Percentiles rank a stretch among this genome's conserved stretches.
Conservation (phyloP, 1,140 invertebrate genomes). For the Dreissena polymorpha region DNA sequence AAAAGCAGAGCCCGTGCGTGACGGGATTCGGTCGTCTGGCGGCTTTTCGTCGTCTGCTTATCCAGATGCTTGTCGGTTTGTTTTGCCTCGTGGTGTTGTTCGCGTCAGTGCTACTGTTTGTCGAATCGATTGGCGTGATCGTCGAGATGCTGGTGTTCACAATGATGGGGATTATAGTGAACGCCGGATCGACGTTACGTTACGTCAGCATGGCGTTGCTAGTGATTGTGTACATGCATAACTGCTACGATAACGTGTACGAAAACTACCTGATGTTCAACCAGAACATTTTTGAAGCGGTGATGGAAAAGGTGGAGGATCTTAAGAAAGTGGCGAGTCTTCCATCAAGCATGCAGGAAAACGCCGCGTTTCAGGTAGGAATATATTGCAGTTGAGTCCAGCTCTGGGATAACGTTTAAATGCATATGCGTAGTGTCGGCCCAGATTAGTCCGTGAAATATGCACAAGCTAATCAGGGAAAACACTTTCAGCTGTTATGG, state of each 20-base stretch:
- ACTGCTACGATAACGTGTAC: constrained; percentile 78
- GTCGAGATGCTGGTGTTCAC: constrained; percentile 77
- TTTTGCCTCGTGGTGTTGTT: constrained; percentile 74
- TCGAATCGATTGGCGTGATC: constrained; percentile 72
- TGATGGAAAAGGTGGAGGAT: constrained; percentile 76
- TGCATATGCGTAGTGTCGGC: no score
- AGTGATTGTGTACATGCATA: constrained; percentile 78
- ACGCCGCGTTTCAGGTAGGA: constrained; percentile 71
- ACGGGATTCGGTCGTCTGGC: constrained; percentile 57
- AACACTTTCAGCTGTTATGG: no score
- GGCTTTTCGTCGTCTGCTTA: constrained; percentile 56
- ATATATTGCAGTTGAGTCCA: constrained; percentile 63
- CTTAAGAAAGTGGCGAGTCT: constrained; percentile 75
- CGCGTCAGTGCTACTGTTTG: constrained; percentile 69
- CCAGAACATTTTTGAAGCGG: constrained; percentile 75
- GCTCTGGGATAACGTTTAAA: background rate
- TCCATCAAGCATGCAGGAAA: constrained; percentile 75
- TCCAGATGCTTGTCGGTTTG: constrained; percentile 63
- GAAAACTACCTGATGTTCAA: constrained; percentile 78
- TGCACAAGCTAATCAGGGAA: no score
- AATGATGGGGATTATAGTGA: constrained; percentile 79
- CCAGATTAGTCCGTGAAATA: no score
- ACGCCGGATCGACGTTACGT: constrained; percentile 75
- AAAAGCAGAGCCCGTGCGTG: constrained; percentile 58
- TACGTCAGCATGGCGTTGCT: constrained; percentile 76